phyloP scores from a whole-genome alignment of 2,888 invertebrate genomes.

The Agrochola circellaris region DNA sequence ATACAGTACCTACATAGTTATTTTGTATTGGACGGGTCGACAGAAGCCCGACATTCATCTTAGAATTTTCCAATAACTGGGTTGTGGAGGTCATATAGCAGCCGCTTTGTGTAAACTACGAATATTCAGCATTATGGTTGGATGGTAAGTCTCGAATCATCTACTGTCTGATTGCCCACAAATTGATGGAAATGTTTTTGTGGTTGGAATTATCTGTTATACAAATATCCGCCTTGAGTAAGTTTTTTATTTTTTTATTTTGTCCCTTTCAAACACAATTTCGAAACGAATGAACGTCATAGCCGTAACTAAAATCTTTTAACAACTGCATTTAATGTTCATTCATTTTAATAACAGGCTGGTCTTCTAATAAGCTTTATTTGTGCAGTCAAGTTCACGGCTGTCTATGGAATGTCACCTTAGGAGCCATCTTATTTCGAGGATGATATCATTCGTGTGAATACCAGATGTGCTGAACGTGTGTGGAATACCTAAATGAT shows the following conservation, averaged over 20 bases:
- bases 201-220: not conserved
- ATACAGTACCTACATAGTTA: not conserved
- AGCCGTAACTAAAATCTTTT: not conserved
- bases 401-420: constrained; percentile 44
- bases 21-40: constrained; percentile 6
- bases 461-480: constrained; percentile 33
- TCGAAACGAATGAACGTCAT: not conserved
- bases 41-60: not conserved
- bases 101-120: not conserved
- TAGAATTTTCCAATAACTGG: not conserved
- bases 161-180: not conserved
- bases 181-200: not conserved
- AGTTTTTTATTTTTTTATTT: not conserved
- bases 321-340: constrained; percentile 21
- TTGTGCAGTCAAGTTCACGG: constrained; percentile 35
- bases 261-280: not conserved
- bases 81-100: not conserved
- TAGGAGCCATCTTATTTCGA: constrained; percentile 25
- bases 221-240: not conserved
- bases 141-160: not conserved
- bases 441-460: constrained; percentile 56
- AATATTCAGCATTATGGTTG: not conserved
- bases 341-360: constrained; percentile 1
- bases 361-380: not conserved
- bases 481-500: constrained; percentile 29